Percentiles rank a stretch among this genome's conserved stretches.
These are phyloP conservation scores for Drosophila fuyamai DNA, from an alignment of 1,140 invertebrate species.

Conservation along the genomic window DNA sequence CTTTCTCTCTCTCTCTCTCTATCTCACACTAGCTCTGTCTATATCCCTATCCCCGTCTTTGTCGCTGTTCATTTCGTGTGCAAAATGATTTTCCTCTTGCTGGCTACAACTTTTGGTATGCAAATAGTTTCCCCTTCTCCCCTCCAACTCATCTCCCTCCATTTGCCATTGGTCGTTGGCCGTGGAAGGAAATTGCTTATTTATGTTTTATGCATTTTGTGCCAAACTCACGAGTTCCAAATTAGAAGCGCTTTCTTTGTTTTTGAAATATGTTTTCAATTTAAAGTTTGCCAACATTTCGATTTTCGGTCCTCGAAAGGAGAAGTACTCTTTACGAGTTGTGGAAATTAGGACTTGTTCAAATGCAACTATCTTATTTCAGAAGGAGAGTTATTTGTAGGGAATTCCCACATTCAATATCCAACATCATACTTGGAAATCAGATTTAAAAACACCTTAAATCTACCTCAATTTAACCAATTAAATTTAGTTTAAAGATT, in stretches of 20 bases:
- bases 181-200: conserved; percentile 71
- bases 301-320: neutral
- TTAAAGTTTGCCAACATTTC: conserved; percentile 67
- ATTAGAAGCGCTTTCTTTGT: conserved; percentile 63
- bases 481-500: no score
- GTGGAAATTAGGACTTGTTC: neutral
- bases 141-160: neutral
- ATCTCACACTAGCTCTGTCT: neutral
- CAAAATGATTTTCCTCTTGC: conserved; percentile 68
- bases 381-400: no score
- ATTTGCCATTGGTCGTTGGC: conserved; percentile 2
- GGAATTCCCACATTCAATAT: no score
- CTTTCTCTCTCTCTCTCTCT: neutral
- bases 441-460: no score
- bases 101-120: conserved; percentile 66
- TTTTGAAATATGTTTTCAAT: conserved; percentile 76
- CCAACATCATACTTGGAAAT: no score
- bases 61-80: conserved; percentile 69
- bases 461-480: no score
- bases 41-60: conserved; percentile 8
- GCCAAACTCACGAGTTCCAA: conserved; percentile 36
- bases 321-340: conserved; percentile 2
- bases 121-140: conserved; percentile 58
- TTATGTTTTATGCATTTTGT: conserved; percentile 68
- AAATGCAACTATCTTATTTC: no score